Percentiles rank a stretch among this genome's conserved stretches.
Evolutionary conservation across 1,140 invertebrate species (phyloP).

Genomic region (Oryctes rhinoceros): DNA sequence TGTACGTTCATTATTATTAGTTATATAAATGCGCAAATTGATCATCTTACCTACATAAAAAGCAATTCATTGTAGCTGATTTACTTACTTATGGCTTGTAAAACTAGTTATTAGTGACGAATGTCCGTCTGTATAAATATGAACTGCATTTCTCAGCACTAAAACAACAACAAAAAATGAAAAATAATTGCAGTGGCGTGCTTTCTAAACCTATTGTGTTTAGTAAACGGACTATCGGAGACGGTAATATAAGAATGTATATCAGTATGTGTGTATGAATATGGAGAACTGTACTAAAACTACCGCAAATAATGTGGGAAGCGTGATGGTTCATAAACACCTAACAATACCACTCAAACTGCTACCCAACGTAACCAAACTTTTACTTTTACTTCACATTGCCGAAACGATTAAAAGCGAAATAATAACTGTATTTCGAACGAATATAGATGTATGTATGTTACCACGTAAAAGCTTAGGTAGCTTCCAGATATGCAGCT

Average conservation of each 20-base stretch:
- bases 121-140: too few species aligned
- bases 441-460: not conserved
- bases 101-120: too few species aligned
- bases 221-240: slow-evolving; percentile 2
- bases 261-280: not conserved
- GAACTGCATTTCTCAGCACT: too few species aligned
- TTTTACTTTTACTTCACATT: slow-evolving; percentile 23
- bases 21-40: too few species aligned
- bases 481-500: too few species aligned
- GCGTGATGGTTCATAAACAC: not conserved
- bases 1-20: too few species aligned
- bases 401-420: not conserved
- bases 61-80: too few species aligned
- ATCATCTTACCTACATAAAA: too few species aligned
- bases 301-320: slow-evolving; percentile 29
- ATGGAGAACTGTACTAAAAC: not conserved
- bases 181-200: not conserved
- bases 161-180: too few species aligned
- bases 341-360: not conserved
- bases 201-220: slow-evolving; percentile 29
- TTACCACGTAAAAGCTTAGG: too few species aligned
- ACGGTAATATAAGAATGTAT: slow-evolving; percentile 13
- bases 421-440: not conserved
- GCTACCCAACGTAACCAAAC: not conserved
- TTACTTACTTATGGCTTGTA: too few species aligned